Percentiles rank a stretch among this genome's conserved stretches.
phyloP scores from a whole-genome alignment of 2,888 invertebrate genomes.

The Heliothis peltigera region DNA sequence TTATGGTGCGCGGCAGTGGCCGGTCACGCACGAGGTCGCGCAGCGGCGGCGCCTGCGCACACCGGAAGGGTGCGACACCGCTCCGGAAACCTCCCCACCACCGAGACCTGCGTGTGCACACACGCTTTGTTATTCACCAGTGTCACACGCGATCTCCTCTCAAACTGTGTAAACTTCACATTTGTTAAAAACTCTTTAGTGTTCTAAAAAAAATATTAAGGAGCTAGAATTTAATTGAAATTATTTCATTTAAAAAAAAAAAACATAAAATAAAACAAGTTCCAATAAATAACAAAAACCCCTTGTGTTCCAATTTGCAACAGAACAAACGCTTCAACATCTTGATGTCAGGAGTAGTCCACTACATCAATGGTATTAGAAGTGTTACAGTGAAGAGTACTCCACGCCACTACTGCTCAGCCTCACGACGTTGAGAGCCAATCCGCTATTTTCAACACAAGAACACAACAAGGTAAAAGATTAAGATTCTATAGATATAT shows the following conservation, averaged over 20 bases:
- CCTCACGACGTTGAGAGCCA: slow-evolving; percentile 76
- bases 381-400: slow-evolving; percentile 69
- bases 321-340: slow-evolving; percentile 59
- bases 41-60: slow-evolving; percentile 77
- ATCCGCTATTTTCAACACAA: slow-evolving; percentile 66
- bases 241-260: not conserved
- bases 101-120: slow-evolving; percentile 81
- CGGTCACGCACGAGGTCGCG: slow-evolving; percentile 79
- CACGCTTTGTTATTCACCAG: slow-evolving; percentile 76
- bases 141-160: slow-evolving; percentile 75
- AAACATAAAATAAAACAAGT: slow-evolving; percentile 16
- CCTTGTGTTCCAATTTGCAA: slow-evolving; percentile 35
- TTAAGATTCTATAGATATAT: slow-evolving; percentile 27
- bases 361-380: slow-evolving; percentile 72
- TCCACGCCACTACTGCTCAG: slow-evolving; percentile 61
- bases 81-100: slow-evolving; percentile 83
- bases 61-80: slow-evolving; percentile 87
- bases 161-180: slow-evolving; percentile 36
- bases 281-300: slow-evolving; percentile 1
- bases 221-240: not conserved
- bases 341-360: slow-evolving; percentile 56
- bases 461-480: slow-evolving; percentile 70
- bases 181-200: slow-evolving; percentile 17
- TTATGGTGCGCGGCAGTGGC: slow-evolving; percentile 69
- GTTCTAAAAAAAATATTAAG: slow-evolving; percentile 15